Evolutionary conservation across 2,888 invertebrate genomes (phyloP).

Genomic region (Sphaerophoria taeniata): DNA sequence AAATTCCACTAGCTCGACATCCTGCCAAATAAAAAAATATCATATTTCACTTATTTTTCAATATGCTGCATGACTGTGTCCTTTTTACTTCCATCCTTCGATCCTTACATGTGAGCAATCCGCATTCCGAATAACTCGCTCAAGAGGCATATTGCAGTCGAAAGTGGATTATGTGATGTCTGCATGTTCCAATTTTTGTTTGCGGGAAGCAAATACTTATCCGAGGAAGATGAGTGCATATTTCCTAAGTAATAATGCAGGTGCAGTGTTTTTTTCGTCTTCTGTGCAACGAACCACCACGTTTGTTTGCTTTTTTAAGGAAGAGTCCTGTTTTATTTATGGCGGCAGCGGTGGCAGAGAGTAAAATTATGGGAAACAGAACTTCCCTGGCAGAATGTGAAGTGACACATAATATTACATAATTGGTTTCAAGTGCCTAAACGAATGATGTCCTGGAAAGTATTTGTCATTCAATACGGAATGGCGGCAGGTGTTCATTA

Average conservation of each 20-base stretch:
- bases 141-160: slow-evolving; percentile 11
- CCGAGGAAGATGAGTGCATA: slow-evolving; percentile 37
- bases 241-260: slow-evolving; percentile 49
- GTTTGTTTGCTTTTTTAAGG: slow-evolving; percentile 13
- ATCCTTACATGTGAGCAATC: slow-evolving; percentile 41
- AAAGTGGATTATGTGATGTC: slow-evolving; percentile 2
- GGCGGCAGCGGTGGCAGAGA: no score
- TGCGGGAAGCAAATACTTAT: slow-evolving; percentile 49
- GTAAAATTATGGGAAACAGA: background rate
- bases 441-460: background rate
- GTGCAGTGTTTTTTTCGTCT: slow-evolving; percentile 36
- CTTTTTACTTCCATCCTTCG: background rate
- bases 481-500: no score
- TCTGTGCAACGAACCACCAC: no score
- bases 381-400: background rate
- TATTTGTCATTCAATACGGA: no score
- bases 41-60: slow-evolving; percentile 40
- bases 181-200: slow-evolving; percentile 39
- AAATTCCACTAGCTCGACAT: slow-evolving; percentile 5
- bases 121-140: slow-evolving; percentile 34
- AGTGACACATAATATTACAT: slow-evolving; percentile 25
- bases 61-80: no score
- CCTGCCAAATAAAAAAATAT: slow-evolving; percentile 43
- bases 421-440: slow-evolving; percentile 45
- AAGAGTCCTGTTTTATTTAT: slow-evolving; percentile 50